These are phyloP conservation scores for Parnassius orleans DNA, from an alignment of 2,888 invertebrate species.

Conservation along the genomic window DNA sequence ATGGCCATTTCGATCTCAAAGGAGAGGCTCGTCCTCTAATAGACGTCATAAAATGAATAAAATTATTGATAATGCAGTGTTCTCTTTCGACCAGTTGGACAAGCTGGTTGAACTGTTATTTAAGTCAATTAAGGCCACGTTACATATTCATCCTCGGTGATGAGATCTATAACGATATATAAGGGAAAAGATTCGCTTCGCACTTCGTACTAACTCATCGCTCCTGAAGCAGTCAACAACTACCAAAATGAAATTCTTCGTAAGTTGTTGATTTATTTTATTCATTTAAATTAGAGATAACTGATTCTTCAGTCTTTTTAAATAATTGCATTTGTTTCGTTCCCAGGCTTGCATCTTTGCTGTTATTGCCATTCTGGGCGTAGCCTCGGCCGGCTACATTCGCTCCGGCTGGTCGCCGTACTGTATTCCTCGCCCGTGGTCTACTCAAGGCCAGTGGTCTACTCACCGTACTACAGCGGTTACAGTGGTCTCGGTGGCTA, in stretches of 20 bases:
- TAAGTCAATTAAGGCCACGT: background rate
- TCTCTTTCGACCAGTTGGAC: conserved; percentile 1
- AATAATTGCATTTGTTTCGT: conserved; percentile 11
- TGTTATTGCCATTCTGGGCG: conserved; percentile 33
- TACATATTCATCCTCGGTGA: background rate
- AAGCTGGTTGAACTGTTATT: conserved; percentile 4
- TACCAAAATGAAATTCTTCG: conserved; percentile 53
- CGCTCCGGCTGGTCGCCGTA: conserved; percentile 32
- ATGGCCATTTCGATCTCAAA: too few relatives aligned
- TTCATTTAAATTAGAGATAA: background rate
- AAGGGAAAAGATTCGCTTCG: conserved; percentile 39
- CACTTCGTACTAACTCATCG: conserved; percentile 34
- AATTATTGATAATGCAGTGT: conserved; percentile 21
- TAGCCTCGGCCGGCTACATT: conserved; percentile 49
- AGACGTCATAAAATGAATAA: conserved; percentile 13
- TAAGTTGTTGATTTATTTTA: conserved; percentile 44
- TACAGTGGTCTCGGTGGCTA: conserved; percentile 8
- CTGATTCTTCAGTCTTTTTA: conserved; percentile 17
- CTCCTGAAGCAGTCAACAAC: conserved; percentile 32
- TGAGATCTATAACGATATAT: conserved; percentile 42
- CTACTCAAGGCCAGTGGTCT: conserved; percentile 25
- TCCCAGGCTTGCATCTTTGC: conserved; percentile 42
- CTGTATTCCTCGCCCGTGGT: conserved; percentile 26
- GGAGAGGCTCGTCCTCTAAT: conserved; percentile 11
- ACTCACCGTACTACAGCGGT: conserved; percentile 20